A percentile compares a stretch with the other conserved stretches of the same genome.
Conservation (phyloP, 2,113 vertebrate species). For the Formicarius rufipectus region DNA sequence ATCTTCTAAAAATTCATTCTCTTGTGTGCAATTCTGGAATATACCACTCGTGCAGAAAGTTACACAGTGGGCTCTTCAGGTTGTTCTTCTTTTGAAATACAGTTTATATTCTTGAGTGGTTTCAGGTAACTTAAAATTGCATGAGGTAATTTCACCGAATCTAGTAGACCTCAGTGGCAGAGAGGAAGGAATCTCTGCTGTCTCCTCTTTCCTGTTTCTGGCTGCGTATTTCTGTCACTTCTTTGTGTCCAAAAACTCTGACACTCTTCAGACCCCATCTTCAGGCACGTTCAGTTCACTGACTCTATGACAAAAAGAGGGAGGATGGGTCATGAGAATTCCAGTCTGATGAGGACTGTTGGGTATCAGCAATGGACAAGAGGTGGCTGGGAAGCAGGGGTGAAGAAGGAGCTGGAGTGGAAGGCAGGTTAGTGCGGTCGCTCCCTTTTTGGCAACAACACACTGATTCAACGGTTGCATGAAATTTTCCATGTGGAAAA, state of each 20-base stretch:
- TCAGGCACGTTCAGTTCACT: neutral
- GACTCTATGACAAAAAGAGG: neutral
- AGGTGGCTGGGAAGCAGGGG: neutral
- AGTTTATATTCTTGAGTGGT: neutral
- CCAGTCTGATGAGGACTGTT: neutral
- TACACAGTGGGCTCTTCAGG: neutral
- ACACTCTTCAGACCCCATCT: neutral
- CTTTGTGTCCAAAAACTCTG: fast-evolving
- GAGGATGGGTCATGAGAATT: neutral
- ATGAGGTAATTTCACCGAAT: neutral
- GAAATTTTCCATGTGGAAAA: neutral
- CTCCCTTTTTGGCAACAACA: neutral
- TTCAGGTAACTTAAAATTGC: neutral
- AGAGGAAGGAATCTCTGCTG: neutral
- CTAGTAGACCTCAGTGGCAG: neutral
- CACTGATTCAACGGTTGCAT: neutral
- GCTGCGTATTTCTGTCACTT: neutral
- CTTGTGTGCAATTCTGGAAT: neutral
- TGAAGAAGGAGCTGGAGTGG: neutral
- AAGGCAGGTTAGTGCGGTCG: neutral
- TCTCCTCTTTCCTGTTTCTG: neutral
- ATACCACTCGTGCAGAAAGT: neutral
- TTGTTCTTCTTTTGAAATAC: neutral
- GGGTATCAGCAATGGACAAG: neutral
- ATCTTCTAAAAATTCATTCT: neutral